Conservation (phyloP, 1,140 invertebrate species). For the Drosophila leontia region DNA sequence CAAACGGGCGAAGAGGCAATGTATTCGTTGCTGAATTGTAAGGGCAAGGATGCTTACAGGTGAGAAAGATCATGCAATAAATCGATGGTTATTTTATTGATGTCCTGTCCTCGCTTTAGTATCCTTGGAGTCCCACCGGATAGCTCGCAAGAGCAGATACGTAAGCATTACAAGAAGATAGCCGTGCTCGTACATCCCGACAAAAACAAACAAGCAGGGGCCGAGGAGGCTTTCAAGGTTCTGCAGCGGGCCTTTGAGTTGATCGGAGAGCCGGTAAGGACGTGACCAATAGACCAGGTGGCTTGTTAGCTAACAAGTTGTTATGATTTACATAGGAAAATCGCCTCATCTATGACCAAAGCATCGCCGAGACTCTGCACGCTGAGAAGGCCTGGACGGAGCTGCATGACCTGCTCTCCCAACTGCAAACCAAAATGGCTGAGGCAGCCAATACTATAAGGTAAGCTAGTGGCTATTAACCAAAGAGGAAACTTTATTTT, state of each 20-base stretch:
- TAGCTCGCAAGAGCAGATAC: conserved; percentile 96
- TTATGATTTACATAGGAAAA: conserved; percentile 87
- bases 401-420: conserved; percentile 91
- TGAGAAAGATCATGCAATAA: conserved; percentile 61
- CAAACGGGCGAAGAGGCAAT: conserved; percentile 97
- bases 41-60: conserved; percentile 97
- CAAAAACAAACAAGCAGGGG: conserved; percentile 96
- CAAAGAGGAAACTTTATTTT: neutral
- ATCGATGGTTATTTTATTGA: neutral
- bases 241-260: conserved; percentile 97
- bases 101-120: conserved; percentile 85
- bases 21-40: conserved; percentile 95
- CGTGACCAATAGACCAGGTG: too few relatives aligned
- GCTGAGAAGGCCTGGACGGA: conserved; percentile 94
- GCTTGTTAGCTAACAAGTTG: neutral
- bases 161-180: conserved; percentile 96
- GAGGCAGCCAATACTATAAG: conserved; percentile 95
- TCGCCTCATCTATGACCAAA: conserved; percentile 90
- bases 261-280: conserved; percentile 94
- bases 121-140: conserved; percentile 94
- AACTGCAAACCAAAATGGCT: conserved; percentile 96
- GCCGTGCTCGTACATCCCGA: conserved; percentile 97
- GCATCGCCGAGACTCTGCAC: conserved; percentile 90
- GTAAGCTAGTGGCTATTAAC: conserved; percentile 53
- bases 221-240: conserved; percentile 98